These are phyloP conservation scores for Fistularia tabacaria DNA, from an alignment of 2,797 vertebrate genomes.

Conservation along the genomic window DNA sequence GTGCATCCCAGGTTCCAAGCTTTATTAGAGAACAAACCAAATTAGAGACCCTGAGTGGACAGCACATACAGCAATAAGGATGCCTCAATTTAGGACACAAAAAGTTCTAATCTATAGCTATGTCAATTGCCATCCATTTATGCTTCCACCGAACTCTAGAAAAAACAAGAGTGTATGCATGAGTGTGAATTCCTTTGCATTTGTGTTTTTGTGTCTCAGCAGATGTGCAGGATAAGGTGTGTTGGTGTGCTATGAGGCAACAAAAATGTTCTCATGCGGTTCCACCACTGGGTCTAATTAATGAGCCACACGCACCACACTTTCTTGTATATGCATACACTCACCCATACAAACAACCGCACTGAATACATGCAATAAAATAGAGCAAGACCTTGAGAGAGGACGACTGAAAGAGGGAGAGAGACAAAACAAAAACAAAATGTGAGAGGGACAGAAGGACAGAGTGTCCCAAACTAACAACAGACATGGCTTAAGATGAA, in stretches of 20 bases:
- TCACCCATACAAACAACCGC: conserved; percentile 25
- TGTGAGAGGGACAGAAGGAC: conserved; percentile 11
- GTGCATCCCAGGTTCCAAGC: conserved; percentile 55
- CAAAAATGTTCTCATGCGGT: conserved; percentile 53
- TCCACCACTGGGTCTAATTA: conserved; percentile 59
- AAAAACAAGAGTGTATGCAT: conserved; percentile 2
- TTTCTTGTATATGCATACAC: conserved; percentile 33
- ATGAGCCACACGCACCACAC: conserved; percentile 46
- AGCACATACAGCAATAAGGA: conserved; percentile 58
- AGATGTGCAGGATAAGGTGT: conserved; percentile 56
- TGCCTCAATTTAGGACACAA: conserved; percentile 48
- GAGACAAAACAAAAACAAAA: conserved; percentile 15
- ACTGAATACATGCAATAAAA: conserved; percentile 33
- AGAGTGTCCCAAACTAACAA: conserved; percentile 25
- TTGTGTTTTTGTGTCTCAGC: conserved; percentile 16
- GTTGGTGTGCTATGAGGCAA: conserved; percentile 51
- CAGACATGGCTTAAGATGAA: conserved; percentile 69
- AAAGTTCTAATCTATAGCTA: conserved; percentile 54
- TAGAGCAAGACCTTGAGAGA: conserved; percentile 40
- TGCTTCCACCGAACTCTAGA: conserved; percentile 25
- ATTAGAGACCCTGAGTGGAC: conserved; percentile 62
- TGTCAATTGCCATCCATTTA: conserved; percentile 40
- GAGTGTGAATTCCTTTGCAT: conserved; percentile 3
- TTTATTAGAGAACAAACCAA: conserved; percentile 63
- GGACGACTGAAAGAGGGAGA: conserved; percentile 1